A percentile compares a stretch with the other conserved stretches of the same genome.
phyloP scores from a whole-genome alignment of 2,113 vertebrate species.

The Synchiropus splendidus region DNA sequence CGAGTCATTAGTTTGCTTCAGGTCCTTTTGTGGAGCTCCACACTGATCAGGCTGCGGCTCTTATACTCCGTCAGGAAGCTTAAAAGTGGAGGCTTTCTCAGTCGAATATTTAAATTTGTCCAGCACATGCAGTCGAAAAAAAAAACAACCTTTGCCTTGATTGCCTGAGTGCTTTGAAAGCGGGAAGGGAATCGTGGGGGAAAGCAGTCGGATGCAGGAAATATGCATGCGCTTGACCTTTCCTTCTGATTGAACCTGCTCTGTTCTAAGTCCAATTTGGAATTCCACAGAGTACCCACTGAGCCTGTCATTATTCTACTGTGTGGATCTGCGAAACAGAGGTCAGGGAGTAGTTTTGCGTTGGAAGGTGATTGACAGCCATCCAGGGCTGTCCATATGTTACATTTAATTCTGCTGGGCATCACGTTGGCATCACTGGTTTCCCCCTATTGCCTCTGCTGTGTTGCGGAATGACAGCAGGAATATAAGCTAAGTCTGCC shows the following conservation, averaged over 20 bases:
- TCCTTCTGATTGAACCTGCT: slow-evolving; percentile 59
- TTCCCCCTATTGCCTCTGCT: too few species aligned
- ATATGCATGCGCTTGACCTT: slow-evolving; percentile 68
- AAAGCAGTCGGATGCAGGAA: slow-evolving; percentile 19
- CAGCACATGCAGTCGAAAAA: slow-evolving; percentile 44
- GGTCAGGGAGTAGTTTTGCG: slow-evolving; percentile 45
- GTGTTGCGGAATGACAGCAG: too few species aligned
- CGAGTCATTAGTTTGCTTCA: slow-evolving; percentile 33
- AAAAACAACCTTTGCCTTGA: slow-evolving; percentile 49
- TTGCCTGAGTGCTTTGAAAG: slow-evolving; percentile 42
- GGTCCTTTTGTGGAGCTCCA: too few species aligned
- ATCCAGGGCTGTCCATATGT: slow-evolving; percentile 9
- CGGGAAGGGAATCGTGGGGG: slow-evolving; percentile 30
- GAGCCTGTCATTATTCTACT: slow-evolving; percentile 53
- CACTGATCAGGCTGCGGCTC: too few species aligned
- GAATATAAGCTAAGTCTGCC: too few species aligned
- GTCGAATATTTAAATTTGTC: slow-evolving; percentile 59
- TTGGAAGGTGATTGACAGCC: slow-evolving; percentile 52
- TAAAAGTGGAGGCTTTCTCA: slow-evolving; percentile 8
- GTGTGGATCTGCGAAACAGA: slow-evolving; percentile 37
- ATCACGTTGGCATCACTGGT: too few species aligned
- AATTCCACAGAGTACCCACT: slow-evolving; percentile 50
- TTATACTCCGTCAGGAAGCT: too few species aligned
- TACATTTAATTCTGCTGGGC: too few species aligned
- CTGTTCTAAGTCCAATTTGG: slow-evolving; percentile 53